Evolutionary conservation across 35 echinoderm and acorn worm species (phyloP).

Genomic region (Lytechinus pictus): DNA sequence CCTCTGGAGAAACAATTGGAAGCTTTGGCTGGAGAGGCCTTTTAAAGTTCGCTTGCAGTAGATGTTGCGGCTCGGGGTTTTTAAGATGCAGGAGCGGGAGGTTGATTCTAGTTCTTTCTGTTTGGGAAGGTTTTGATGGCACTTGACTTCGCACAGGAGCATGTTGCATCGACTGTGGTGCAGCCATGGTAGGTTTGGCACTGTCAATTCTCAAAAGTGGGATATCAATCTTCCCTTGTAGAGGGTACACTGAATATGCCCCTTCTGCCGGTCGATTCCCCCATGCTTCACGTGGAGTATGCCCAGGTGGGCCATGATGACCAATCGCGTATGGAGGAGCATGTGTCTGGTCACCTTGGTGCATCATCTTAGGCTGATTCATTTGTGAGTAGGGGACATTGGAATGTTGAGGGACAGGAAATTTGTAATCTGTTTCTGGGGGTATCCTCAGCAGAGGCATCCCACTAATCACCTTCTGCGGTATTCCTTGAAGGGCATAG

Average conservation of each 20-base stretch:
- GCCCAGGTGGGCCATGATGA: neutral
- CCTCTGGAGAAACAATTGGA: conserved; percentile 20
- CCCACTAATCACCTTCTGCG: neutral
- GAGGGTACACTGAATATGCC: neutral
- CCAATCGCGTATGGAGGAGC: neutral
- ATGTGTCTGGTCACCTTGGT: neutral
- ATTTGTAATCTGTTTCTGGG: conserved; percentile 13
- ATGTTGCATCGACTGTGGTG: neutral
- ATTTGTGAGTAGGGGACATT: neutral
- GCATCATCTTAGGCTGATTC: neutral
- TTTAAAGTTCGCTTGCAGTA: conserved; percentile 15
- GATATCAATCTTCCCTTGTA: neutral
- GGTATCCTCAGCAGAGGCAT: conserved; percentile 56
- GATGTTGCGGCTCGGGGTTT: neutral
- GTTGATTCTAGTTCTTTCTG: conserved; percentile 18
- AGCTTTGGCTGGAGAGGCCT: neutral
- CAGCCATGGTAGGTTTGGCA: neutral
- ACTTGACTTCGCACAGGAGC: neutral
- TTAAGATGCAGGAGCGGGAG: conserved; percentile 35
- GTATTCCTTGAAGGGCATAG: neutral
- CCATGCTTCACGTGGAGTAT: conserved; percentile 44
- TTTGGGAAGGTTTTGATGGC: neutral
- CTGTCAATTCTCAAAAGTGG: conserved; percentile 16
- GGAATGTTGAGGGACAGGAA: neutral
- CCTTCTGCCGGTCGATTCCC: neutral